These are phyloP conservation scores for Cecropterus lyciades DNA, from an alignment of 1,140 invertebrate genomes.

Conservation along the genomic window DNA sequence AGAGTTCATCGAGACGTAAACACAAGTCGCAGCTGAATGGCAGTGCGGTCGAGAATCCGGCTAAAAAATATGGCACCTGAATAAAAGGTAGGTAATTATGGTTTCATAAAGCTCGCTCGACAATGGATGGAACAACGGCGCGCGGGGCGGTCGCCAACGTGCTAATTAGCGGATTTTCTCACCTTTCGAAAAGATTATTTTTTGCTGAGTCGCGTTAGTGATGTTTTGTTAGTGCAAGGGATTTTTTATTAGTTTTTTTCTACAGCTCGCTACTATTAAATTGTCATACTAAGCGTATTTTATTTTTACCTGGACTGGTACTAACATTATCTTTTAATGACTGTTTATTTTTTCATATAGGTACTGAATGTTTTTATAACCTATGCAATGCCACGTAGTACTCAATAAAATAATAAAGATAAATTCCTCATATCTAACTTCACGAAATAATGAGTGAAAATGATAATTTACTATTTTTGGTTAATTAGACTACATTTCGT, in stretches of 20 bases:
- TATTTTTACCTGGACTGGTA: not conserved
- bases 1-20: slow-evolving; percentile 72
- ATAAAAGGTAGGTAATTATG: slow-evolving; percentile 78
- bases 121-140: slow-evolving; percentile 61
- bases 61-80: slow-evolving; percentile 71
- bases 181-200: slow-evolving; percentile 70
- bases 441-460: no score
- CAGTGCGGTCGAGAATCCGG: slow-evolving; percentile 44
- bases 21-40: slow-evolving; percentile 66
- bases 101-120: slow-evolving; percentile 58
- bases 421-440: no score
- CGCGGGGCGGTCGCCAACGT: slow-evolving; percentile 59
- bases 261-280: slow-evolving; percentile 1
- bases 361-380: not conserved
- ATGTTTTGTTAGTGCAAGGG: slow-evolving; percentile 41
- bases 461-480: no score
- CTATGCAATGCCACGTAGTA: not conserved
- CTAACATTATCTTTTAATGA: slow-evolving; percentile 5
- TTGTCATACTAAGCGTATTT: slow-evolving; percentile 6
- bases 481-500: no score
- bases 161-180: slow-evolving; percentile 81
- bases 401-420: not conserved
- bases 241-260: slow-evolving; percentile 43
- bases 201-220: slow-evolving; percentile 44
- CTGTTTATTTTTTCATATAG: not conserved